A percentile compares a stretch with the other conserved stretches of the same genome.
Evolutionary conservation across 2,113 vertebrate genomes (phyloP).

Genomic region (Paraplagusia blochii): DNA sequence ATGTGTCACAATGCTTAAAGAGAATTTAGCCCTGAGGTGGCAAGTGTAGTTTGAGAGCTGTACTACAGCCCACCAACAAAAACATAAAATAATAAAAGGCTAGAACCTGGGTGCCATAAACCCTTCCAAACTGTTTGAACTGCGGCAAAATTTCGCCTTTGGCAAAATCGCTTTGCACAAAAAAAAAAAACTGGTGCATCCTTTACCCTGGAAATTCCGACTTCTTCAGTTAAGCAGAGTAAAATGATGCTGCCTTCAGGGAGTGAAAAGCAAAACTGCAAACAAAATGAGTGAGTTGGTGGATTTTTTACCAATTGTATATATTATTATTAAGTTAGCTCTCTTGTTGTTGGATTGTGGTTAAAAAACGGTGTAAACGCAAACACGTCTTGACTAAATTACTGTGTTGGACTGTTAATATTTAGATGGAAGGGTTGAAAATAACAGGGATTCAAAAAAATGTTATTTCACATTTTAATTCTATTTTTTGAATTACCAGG

Average conservation of each 20-base stretch:
- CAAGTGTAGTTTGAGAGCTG: constrained; percentile 35
- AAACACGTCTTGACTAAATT: background rate
- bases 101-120: constrained; percentile 36
- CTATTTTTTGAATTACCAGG: too few species aligned
- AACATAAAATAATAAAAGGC: constrained; percentile 38
- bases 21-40: constrained; percentile 3
- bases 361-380: too few species aligned
- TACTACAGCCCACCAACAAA: constrained; percentile 26
- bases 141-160: constrained; percentile 37
- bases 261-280: background rate
- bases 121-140: constrained; percentile 34
- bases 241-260: constrained; percentile 4
- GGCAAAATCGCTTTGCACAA: constrained; percentile 14
- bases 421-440: too few species aligned
- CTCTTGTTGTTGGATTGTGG: too few species aligned
- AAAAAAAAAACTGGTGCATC: constrained; percentile 35
- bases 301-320: too few species aligned
- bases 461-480: too few species aligned
- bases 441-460: too few species aligned
- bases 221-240: constrained; percentile 22
- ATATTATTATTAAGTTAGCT: too few species aligned
- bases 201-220: constrained; percentile 10
- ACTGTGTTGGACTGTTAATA: too few species aligned
- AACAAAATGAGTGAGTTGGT: background rate
- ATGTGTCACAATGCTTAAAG: too few species aligned